phyloP scores from a whole-genome alignment of 2,888 invertebrate genomes.

The Acleris sparsana region DNA sequence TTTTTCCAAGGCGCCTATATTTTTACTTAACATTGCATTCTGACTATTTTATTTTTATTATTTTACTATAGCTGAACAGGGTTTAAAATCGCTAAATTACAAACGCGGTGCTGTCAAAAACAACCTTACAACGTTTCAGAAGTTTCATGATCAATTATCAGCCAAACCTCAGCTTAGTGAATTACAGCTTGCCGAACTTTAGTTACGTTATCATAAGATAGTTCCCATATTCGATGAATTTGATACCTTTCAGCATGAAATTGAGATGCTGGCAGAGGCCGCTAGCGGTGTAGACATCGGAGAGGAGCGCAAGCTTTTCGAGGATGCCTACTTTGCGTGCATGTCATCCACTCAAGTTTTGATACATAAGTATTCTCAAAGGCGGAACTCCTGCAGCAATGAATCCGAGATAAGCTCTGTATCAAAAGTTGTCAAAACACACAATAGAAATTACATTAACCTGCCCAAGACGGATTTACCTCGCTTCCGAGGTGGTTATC shows the following conservation, averaged over 20 bases:
- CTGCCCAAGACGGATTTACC: too few species aligned
- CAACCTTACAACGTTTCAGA: slow-evolving; percentile 1
- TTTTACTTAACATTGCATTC: background rate
- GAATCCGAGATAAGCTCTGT: too few species aligned
- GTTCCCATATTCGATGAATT: background rate
- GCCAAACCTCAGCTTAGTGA: too few species aligned
- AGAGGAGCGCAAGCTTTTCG: slow-evolving; percentile 21
- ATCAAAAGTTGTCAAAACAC: too few species aligned
- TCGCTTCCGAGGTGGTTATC: too few species aligned
- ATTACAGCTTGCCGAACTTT: too few species aligned
- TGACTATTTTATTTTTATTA: background rate
- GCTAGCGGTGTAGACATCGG: background rate
- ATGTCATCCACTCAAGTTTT: slow-evolving; percentile 11
- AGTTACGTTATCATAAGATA: too few species aligned
- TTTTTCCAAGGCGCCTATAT: too few species aligned
- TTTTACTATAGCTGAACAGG: background rate
- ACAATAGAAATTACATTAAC: too few species aligned
- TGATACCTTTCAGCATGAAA: slow-evolving; percentile 25
- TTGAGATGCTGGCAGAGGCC: slow-evolving; percentile 5
- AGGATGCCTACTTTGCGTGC: slow-evolving; percentile 13
- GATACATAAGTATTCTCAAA: background rate
- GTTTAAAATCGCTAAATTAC: background rate
- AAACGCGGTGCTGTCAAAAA: slow-evolving; percentile 1
- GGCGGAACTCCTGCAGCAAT: too few species aligned
- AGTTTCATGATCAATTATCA: background rate